Base-by-base conservation (phyloP, 2,113 vertebrate genomes). In the Piprites chloris region DNA sequence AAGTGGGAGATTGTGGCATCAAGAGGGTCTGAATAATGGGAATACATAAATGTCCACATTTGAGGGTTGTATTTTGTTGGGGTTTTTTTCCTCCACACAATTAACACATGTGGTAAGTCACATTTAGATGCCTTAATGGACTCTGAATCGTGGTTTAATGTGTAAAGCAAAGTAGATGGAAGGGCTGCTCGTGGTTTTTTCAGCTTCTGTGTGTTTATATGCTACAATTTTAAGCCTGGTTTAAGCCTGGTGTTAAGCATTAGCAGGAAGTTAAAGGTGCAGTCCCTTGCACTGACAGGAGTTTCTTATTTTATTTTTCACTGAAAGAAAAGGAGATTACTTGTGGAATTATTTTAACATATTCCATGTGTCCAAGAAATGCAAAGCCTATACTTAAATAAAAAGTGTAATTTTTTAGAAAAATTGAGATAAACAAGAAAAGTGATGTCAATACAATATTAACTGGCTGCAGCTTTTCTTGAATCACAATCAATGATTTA, bases 101-200 rank as follows among this genome's bases (percentile, higher is more conserved):
- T 97, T 97, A 97, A 97, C 80, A 89, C 89, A 76, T 94, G 96
- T 93, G 95, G 93, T 95, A 90, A 97, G 89, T 97, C 94, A 92
- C 91, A 95, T 92, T 97, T 83, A 95, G 92, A 96, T 93, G 86
- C 79, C 71, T 96, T 97, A 97, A 97, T 97, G 95, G 95, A 82
- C 63, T 96, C 67, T 81, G 94, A 85, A 63, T 96, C 11, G 81
- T 95, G 92, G 93, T 91, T 95, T 95, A 95, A 66, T 79, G 89
- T 88, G 88, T 96, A 93, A 96, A 97, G 95, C 49, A 68, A 82
- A 97, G 80, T 63, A 78, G 90, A 74, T 77, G 62, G 82, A 94
- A 96, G 52, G 72, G 72, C 74, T 87, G 89, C 69, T 75, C 0
- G 2, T 90, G 89, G 58, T 77, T 37, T 63, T 89, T 96, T 92